Base-by-base conservation (phyloP, 2,888 invertebrate genomes). In the Caenorhabditis parvicauda region DNA sequence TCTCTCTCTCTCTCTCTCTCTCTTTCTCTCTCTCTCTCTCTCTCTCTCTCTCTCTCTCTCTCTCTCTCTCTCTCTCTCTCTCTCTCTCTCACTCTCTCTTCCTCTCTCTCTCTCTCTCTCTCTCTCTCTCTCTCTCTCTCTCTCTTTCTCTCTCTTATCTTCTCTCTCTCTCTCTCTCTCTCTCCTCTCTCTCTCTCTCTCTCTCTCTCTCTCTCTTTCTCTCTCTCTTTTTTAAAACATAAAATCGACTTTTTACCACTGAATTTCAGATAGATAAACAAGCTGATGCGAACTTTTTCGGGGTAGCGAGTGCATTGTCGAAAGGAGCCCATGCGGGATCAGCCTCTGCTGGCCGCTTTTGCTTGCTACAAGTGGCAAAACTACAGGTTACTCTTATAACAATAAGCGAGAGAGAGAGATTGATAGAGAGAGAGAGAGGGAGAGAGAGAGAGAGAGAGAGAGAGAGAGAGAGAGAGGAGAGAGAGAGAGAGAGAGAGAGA, bases 21-120 rank as follows among this genome's bases (percentile, higher is more conserved):
- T 48, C 32, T 21, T 44, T n/a, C 37, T 21, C 9, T 12, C 21
- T n/a, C 14, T n/a, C 54, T 24, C 19, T 19, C 19, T 19, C n/a
- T n/a, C 19, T 19, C 24, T 41, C 32, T 37, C 52, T 45, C 37
- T 45, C 56, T 38, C 47, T 47, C 27, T 45, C 29, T 37, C 49
- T 52, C 52, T 58, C 48, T 49, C 51, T 49, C 21, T 58, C 49
- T 46, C 37, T 41, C 32, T 49, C 51, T 48, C 48, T 17, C 45
- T 25, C 32, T 25, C 38, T 51, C 46, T 14, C 45, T 50, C 45
- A 41, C 47, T 42, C 52, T 25, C 41, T 21, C 38, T 32, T 28
- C n/a, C 19, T 50, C 44, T 12, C 35, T 14, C 35, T 42, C 28
- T 45, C 48, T 37, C 43, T 17, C 47, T 43, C 41, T 37, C 48